Evolutionary conservation across 2,888 invertebrate species (phyloP).

Genomic region (Pandemis cinnamomeana): DNA sequence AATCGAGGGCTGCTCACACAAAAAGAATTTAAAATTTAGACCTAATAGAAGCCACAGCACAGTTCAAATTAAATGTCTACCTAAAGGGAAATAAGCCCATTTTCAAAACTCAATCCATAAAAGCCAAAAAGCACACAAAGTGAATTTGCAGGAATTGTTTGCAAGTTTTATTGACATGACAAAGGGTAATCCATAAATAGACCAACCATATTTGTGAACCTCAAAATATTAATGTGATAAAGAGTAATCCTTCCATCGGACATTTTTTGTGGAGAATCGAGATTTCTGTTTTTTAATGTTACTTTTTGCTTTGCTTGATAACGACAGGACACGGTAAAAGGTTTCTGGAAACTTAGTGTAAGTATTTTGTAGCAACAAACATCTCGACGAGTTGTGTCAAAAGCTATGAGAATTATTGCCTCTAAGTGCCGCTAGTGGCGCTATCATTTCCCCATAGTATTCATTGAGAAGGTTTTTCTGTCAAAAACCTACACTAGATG

Average conservation of each 20-base stretch:
- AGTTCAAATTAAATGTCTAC: neutral
- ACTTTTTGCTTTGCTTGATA: no score
- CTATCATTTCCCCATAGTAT: no score
- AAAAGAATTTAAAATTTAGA: neutral
- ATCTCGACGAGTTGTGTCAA: no score
- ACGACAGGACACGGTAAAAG: no score
- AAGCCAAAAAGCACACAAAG: constrained; percentile 12
- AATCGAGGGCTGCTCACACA: neutral
- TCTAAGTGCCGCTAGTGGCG: no score
- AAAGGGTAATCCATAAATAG: neutral
- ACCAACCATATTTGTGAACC: neutral
- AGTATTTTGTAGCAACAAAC: no score
- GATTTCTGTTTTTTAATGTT: no score
- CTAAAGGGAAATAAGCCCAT: neutral
- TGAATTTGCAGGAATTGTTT: neutral
- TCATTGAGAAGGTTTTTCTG: no score
- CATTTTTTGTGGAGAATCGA: no score
- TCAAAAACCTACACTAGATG: no score
- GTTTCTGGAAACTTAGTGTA: no score
- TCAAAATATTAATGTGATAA: neutral
- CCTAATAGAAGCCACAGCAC: neutral
- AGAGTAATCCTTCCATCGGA: neutral
- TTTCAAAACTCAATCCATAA: neutral
- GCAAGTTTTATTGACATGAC: neutral
- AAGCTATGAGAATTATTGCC: no score